Evolutionary conservation across 2,888 invertebrate genomes (phyloP).

Genomic region (Cylindroiulus punctatus): DNA sequence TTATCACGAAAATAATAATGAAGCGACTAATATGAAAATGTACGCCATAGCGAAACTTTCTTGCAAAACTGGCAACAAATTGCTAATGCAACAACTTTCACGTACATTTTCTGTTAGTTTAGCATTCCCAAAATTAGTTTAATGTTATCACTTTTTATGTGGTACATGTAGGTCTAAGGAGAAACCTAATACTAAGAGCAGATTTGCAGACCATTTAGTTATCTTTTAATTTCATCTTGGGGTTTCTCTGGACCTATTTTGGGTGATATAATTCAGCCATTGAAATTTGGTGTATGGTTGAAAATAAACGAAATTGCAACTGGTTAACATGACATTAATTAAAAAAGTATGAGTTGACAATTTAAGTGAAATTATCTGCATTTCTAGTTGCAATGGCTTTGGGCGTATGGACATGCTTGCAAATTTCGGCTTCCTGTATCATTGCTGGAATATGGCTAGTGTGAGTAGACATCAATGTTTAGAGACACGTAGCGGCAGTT

Average conservation of each 20-base stretch:
- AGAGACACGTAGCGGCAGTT: background rate
- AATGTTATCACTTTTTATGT: too few species aligned
- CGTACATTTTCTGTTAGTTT: too few species aligned
- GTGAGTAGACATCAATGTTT: constrained; percentile 64
- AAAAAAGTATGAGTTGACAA: too few species aligned
- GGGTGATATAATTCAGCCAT: background rate
- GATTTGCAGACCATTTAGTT: background rate
- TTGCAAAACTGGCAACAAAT: too few species aligned
- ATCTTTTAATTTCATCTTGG: background rate
- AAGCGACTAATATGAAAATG: too few species aligned
- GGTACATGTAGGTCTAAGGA: too few species aligned
- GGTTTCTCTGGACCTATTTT: background rate
- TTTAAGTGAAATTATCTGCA: constrained; percentile 3
- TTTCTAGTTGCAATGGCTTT: constrained; percentile 84
- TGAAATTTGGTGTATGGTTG: background rate
- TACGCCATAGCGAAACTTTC: too few species aligned
- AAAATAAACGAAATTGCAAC: constrained; percentile 51
- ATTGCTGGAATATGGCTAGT: constrained; percentile 87
- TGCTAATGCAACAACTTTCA: too few species aligned
- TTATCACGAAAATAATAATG: too few species aligned
- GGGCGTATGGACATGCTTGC: constrained; percentile 79
- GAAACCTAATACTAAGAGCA: too few species aligned
- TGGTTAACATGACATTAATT: too few species aligned
- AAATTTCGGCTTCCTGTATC: constrained; percentile 75
- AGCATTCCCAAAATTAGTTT: too few species aligned